Conservation (phyloP, 2,113 vertebrate species). For the Platanista minor region DNA sequence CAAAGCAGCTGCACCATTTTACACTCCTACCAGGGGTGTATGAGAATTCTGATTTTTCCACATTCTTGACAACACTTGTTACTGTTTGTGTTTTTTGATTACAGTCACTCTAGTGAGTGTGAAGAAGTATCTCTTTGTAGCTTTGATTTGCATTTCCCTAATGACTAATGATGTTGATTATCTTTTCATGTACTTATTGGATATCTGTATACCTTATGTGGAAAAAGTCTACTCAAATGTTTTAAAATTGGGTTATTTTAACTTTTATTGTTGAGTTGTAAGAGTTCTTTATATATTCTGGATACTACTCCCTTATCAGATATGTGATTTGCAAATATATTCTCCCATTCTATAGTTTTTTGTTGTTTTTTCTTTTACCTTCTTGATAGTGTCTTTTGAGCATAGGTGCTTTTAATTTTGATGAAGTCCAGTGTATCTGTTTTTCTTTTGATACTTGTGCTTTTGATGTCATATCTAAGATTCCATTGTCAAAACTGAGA, state of each 20-base stretch:
- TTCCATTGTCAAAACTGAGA: neutral
- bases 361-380: too few relatives aligned
- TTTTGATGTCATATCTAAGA: neutral
- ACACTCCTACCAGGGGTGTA: neutral
- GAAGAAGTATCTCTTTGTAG: neutral
- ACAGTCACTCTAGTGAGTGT: neutral
- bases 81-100: neutral
- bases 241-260: too few relatives aligned
- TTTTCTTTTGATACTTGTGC: neutral
- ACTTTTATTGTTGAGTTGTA: too few relatives aligned
- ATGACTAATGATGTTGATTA: neutral
- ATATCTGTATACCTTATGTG: neutral
- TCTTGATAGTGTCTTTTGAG: too few relatives aligned
- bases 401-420: too few relatives aligned
- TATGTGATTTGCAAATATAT: too few relatives aligned
- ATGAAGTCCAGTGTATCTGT: neutral
- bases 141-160: neutral
- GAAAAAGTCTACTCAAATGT: too few relatives aligned
- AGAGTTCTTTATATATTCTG: too few relatives aligned
- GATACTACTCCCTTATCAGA: too few relatives aligned
- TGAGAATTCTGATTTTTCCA: neutral
- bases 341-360: too few relatives aligned
- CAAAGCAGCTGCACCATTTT: neutral
- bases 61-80: neutral
- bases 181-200: neutral